Evolutionary conservation across 1,140 invertebrate genomes (phyloP), one percentile per base, ranked within the genome.

Genomic region (Ceratina calcarata): DNA sequence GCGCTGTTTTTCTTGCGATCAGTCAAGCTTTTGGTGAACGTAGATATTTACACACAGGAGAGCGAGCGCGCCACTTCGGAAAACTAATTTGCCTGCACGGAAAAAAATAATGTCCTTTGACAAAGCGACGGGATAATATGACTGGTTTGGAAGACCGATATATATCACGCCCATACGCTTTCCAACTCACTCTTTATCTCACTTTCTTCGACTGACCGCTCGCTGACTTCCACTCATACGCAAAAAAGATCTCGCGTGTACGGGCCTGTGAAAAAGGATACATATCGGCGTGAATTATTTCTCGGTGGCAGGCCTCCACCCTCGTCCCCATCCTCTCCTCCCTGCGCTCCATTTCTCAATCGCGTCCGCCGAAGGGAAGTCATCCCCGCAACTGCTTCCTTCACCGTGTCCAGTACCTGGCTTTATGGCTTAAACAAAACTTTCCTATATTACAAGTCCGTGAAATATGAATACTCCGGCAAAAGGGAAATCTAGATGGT

Each of bases 371-470:
- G 86, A 89, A 90, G 84, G 90, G 86, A 83, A 84, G 72, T 86
- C 86, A 86, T 84, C 84, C 77, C 61, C 71, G 13, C n/a, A 24
- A 15, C 10, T 16, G 55, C 15, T 24, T 74, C 45, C 69, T 68
- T 74, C 62, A 20, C 18, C 37, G 18, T 67, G 37, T 18, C 37
- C 60, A 45, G 37, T 73, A 71, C 82, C 84, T 84, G 78, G 87
- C 88, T 91, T 92, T 91, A 91, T 89, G 91, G 91, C 91, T 91
- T 91, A 92, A 91, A 92, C 91, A 92, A 92, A 91, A 92, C 91
- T 91, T 92, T 91, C 88, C 90, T 90, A 91, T 92, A 90, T 91
- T 91, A 89, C 91, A 89, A 91, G 88, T 91, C 88, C 70, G 91
- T 92, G 91, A 92, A 92, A 92, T 92, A 92, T 92, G 91, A 92